Base-by-base conservation (phyloP, 2,888 invertebrate species). In the Neelides folsomi region DNA sequence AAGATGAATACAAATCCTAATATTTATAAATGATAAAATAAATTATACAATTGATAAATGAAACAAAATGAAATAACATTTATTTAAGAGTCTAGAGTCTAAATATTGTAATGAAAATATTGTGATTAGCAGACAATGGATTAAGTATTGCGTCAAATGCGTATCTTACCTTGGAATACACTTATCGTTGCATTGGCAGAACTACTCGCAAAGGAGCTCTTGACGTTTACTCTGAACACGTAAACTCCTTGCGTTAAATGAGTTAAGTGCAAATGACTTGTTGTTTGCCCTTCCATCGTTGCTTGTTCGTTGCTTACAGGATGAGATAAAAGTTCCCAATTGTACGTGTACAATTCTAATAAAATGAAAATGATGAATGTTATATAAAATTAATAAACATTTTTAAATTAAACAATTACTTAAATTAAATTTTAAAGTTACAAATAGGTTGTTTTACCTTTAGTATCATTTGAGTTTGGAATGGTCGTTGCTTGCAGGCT, bases 161-260 rank as follows among this genome's bases (percentile, higher is more conserved):
- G 13, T 44, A 47, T 67, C 69, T 63, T 66, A 79, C 78, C 75
- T 55, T 90, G 86, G 62, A 84, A 68, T 12, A 94, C 93, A 0
- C 88, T 89, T 2, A 94, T 86, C 68, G 92, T 93, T 1, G 88
- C 90, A 69, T 93, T 93, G 0, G 88, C 90, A 63, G 80, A 81
- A 0, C 86, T 82, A 68, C 85, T 85, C 2, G 88, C 88, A 65
- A 80, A 83, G 1, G 82, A 79, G 59, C 76, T 78, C 1, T 80
- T 79, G 0, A 90, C 93, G 2, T 81, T 80, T 4, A 82, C 81
- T 71, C 87, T 87, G 69, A 94, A 92, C 8, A 81, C 80, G 70
- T 93, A 94, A 51, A 86, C 73, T 1, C 94, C 94, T 69, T 86
- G 84, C 0, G 83, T 82, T 8, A 93, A 76, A 66, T 88, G 83